Evolutionary conservation across 30 jellyfish, hydroid and myxozoan genomes (phyloP).

Genomic region (Aurelia aurita): DNA sequence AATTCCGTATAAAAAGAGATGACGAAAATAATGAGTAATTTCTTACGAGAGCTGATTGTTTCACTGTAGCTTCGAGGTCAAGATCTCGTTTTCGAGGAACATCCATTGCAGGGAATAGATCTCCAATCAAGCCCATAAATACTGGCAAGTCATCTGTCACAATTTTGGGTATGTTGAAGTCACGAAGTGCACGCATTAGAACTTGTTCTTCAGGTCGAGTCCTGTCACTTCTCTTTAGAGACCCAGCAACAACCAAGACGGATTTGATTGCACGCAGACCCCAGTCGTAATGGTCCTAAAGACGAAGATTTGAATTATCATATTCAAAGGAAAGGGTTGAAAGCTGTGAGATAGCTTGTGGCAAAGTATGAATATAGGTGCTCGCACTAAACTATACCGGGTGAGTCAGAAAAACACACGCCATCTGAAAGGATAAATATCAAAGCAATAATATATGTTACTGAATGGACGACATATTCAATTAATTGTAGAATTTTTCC

Average conservation of each 20-base stretch:
- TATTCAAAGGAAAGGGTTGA: neutral
- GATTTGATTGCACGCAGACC: conserved; percentile 99
- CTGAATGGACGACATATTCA: too few species aligned
- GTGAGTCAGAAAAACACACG: too few species aligned
- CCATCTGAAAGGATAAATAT: too few species aligned
- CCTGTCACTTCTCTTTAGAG: conserved; percentile 89
- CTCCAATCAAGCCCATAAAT: conserved; percentile 95
- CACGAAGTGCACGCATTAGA: conserved; percentile 97
- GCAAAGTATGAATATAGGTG: too few species aligned
- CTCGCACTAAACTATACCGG: too few species aligned
- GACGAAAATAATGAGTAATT: neutral
- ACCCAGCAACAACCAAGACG: conserved; percentile 97
- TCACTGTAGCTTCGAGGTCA: conserved; percentile 86
- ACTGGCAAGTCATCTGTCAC: conserved; percentile 97
- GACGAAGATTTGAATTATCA: neutral
- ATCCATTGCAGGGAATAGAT: conserved; percentile 96
- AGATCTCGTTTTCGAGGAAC: conserved; percentile 95
- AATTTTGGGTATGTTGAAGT: conserved; percentile 94
- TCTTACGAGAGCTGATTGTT: conserved; percentile 94
- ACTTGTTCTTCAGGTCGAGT: conserved; percentile 97
- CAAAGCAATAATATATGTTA: too few species aligned
- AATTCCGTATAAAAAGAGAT: neutral
- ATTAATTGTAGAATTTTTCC: too few species aligned
- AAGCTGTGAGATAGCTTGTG: too few species aligned
- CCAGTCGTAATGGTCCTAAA: conserved; percentile 98